phyloP scores from a whole-genome alignment of 2,113 vertebrate genomes.

The Pyrgilauda ruficollis region DNA sequence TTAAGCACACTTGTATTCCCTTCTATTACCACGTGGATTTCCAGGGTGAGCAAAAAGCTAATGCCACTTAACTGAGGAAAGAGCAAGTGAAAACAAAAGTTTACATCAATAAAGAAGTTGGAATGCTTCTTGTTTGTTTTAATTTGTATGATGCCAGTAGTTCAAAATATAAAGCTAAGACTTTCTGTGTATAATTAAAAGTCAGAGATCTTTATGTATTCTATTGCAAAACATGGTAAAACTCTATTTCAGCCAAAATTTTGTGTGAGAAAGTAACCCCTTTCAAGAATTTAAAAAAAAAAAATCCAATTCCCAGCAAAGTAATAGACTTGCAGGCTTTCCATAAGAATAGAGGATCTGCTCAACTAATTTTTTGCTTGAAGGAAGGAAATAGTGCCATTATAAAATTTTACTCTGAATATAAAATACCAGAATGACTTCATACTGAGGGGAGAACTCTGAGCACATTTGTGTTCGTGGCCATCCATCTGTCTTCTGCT shows the following conservation, averaged over 20 bases:
- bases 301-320: neutral
- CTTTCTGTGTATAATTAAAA: neutral
- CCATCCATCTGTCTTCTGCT: neutral
- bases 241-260: neutral
- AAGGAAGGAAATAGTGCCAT: neutral
- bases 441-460: neutral
- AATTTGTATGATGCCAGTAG: neutral
- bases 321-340: neutral
- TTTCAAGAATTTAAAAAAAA: neutral
- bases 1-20: neutral
- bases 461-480: neutral
- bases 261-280: neutral
- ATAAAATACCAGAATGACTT: neutral
- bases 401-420: neutral
- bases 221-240: neutral
- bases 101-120: neutral
- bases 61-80: neutral
- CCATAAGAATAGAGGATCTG: neutral
- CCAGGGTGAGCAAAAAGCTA: neutral
- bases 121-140: neutral
- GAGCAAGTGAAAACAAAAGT: neutral
- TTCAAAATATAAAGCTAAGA: neutral
- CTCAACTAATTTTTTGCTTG: slow-evolving; percentile 12
- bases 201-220: neutral
- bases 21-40: rapidly evolving